Evolutionary conservation across 92 coral and sea anemone genomes (phyloP).

Genomic region (Chrysogorgia sp.): DNA sequence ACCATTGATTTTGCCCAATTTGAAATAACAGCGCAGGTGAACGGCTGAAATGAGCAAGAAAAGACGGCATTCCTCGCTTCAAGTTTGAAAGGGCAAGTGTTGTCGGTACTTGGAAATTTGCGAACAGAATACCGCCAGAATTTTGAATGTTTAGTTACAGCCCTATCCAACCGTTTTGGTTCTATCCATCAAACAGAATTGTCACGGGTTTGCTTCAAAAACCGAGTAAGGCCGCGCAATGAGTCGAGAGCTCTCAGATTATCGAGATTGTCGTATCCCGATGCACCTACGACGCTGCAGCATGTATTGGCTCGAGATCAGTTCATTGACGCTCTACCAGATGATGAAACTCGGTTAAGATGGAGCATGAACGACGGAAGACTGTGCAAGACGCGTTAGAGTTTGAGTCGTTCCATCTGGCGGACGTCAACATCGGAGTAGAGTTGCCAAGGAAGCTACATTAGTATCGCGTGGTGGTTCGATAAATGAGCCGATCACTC

Average conservation of each 20-base stretch:
- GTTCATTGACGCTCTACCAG: conserved; percentile 7
- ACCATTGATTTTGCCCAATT: conserved; percentile 60
- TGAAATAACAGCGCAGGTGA: conserved; percentile 55
- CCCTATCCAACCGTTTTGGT: conserved; percentile 50
- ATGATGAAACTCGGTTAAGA: neutral
- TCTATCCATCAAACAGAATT: conserved; percentile 41
- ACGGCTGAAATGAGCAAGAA: conserved; percentile 52
- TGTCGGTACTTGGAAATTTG: conserved; percentile 47
- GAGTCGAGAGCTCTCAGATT: conserved; percentile 12
- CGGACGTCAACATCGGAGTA: conserved; percentile 29
- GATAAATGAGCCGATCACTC: neutral
- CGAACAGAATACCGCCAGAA: conserved; percentile 37
- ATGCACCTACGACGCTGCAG: neutral
- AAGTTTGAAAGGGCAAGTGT: conserved; percentile 51
- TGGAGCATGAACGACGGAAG: conserved; percentile 52
- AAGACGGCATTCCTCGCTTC: conserved; percentile 52
- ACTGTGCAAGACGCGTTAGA: conserved; percentile 57
- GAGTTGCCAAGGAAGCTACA: conserved; percentile 1
- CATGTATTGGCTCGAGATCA: conserved; percentile 10
- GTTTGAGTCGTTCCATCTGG: conserved; percentile 54
- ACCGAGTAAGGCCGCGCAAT: conserved; percentile 8
- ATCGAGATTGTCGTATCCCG: conserved; percentile 12
- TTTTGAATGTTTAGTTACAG: conserved; percentile 27
- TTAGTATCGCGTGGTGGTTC: conserved; percentile 1
- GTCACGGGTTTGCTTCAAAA: conserved; percentile 8